Evolutionary conservation across 53 echinoderm and acorn worm species (phyloP), one percentile per base, ranked within the genome.

Genomic region (Stichopus horrens): DNA sequence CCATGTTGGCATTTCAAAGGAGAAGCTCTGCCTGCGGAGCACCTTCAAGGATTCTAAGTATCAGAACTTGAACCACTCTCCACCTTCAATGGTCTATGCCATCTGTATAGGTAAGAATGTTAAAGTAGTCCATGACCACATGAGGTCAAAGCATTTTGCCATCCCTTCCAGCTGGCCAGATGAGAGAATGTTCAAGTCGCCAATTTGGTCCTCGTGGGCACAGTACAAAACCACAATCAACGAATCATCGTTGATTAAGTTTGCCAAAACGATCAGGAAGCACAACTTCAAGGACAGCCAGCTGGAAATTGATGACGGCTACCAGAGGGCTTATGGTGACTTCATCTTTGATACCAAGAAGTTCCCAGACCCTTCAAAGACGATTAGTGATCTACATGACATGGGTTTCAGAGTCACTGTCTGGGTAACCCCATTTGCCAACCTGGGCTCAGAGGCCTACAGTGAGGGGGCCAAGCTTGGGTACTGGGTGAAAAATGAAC

Each of bases 161-260:
- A 56, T 86, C 19, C 94, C 96, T 7, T 57, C 74, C 0, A 93
- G 80, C 14, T 75, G 93, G 19, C 96, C 96, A 5, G 94, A 94
- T 76, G 85, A 89, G 5, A 75, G 94, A 3, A 94, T 96, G 96
- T 90, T 96, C 58, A 76, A 73, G 53, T 79, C 86, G 6, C 94
- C 96, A 23, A 90, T 96, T 52, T 96, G 96, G 96, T 96, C 96
- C 16, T 90, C 96, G 14, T 96, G 94, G 94, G 96, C 92, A 11
- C 68, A 91, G 23, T 94, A 91, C 77, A 93, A 94, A 73, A 90
- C 88, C 20, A 55, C 76, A 53, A 90, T 96, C 58, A 91, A 93
- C 57, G 88, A 96, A 76, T 80, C 90, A 19, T 73, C 88, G 2
- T 83, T 96, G 7, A 57, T 92, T 5, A 63, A 74, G 5, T 94